Conservation (phyloP, 2,888 invertebrate genomes). For the Hedychridium roseum region DNA sequence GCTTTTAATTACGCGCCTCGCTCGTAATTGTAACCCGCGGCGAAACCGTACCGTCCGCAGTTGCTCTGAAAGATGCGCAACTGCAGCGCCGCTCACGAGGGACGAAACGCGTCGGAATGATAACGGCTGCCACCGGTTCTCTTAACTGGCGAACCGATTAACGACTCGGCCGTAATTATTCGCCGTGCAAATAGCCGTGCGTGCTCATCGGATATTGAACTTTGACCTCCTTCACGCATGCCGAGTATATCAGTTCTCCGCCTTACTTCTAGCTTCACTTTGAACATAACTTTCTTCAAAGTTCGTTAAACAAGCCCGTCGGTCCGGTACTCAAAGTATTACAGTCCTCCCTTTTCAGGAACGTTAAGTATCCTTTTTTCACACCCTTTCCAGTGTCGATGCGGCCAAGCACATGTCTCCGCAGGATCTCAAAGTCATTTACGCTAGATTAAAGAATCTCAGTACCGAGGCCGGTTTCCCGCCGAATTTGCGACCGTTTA, state of each 20-base stretch:
- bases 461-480: slow-evolving; percentile 73
- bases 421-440: slow-evolving; percentile 73
- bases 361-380: no score
- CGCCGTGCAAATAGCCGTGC: neutral
- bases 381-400: slow-evolving; percentile 70
- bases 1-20: slow-evolving; percentile 40
- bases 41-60: slow-evolving; percentile 28
- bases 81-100: slow-evolving; percentile 16
- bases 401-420: slow-evolving; percentile 85
- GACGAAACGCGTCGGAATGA: slow-evolving; percentile 25
- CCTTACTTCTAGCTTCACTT: no score
- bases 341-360: no score
- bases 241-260: no score
- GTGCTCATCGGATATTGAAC: no score
- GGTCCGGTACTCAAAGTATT: slow-evolving; percentile 2
- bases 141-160: slow-evolving; percentile 15
- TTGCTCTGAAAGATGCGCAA: no score
- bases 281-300: no score
- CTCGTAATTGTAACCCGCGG: slow-evolving; percentile 41
- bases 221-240: no score
- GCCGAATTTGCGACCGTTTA: slow-evolving; percentile 71
- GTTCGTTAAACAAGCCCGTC: no score
- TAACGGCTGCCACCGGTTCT: slow-evolving; percentile 20
- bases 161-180: slow-evolving; percentile 22
- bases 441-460: slow-evolving; percentile 68